These are phyloP conservation scores for Panthera tigris DNA, from an alignment of 2,113 vertebrate species.

Conservation along the genomic window DNA sequence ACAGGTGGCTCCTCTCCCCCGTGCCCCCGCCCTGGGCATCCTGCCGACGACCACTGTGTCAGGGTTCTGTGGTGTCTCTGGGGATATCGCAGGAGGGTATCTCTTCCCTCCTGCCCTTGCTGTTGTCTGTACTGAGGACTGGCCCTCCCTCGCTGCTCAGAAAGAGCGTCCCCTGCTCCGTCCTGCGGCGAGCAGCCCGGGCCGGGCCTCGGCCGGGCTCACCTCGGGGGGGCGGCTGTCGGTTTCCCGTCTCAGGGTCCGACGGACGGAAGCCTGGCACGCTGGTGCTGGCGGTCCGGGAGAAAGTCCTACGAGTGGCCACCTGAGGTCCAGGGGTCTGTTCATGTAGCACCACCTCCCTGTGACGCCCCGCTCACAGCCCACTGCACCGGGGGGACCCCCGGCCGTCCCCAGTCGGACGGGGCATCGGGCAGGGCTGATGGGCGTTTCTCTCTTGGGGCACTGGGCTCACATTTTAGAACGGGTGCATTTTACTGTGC, in stretches of 20 bases:
- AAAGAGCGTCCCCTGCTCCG: background rate
- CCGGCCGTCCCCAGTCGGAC: background rate
- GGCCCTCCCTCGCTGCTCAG: background rate
- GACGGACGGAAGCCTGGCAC: background rate
- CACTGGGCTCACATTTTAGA: background rate
- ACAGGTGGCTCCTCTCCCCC: background rate
- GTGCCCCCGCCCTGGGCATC: background rate
- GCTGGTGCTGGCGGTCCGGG: fast-evolving
- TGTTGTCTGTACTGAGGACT: background rate
- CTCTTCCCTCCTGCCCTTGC: background rate
- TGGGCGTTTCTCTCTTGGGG: fast-evolving
- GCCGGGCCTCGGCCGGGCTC: background rate
- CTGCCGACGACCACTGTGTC: fast-evolving
- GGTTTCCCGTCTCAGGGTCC: too few relatives aligned
- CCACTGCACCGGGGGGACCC: background rate
- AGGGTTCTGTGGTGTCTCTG: background rate
- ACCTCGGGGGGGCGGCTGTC: fast-evolving
- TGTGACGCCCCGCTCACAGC: background rate
- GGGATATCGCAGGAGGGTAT: fast-evolving
- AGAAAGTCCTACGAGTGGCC: background rate
- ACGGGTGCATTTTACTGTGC: fast-evolving
- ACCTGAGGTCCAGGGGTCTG: background rate
- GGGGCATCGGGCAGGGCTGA: background rate
- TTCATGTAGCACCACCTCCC: fast-evolving
- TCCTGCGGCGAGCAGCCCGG: too few relatives aligned